phyloP scores from a whole-genome alignment of 1,140 invertebrate genomes.

The Maconellicoccus hirsutus region DNA sequence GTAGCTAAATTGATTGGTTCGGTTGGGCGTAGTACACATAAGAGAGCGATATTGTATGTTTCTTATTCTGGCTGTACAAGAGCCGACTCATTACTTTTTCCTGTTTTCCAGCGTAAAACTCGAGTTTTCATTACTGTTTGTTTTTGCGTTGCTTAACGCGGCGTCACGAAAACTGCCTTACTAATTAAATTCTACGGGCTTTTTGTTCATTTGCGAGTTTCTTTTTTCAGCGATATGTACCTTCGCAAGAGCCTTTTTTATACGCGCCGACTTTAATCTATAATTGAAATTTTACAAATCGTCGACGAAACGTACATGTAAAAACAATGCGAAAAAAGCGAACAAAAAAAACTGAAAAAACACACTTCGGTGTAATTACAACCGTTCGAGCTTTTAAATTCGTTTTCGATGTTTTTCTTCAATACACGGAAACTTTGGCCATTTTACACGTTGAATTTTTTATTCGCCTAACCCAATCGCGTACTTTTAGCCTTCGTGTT shows the following conservation, averaged over 20 bases:
- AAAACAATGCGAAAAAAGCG: too few relatives aligned
- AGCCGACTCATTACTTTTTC: not conserved
- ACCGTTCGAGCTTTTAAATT: too few relatives aligned
- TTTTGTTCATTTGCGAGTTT: too few relatives aligned
- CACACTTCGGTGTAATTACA: too few relatives aligned
- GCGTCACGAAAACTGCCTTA: not conserved
- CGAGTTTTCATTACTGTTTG: constrained; percentile 3
- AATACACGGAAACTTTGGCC: not conserved
- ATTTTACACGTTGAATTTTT: not conserved
- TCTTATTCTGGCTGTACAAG: not conserved
- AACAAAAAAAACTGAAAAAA: too few relatives aligned
- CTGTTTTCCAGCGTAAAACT: not conserved
- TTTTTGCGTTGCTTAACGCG: constrained; percentile 1
- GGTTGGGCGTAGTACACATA: not conserved
- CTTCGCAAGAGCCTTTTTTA: too few relatives aligned
- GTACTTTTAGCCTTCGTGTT: not conserved
- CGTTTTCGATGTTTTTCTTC: too few relatives aligned
- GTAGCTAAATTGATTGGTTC: not conserved
- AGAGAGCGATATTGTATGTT: not conserved
- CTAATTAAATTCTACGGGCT: not conserved
- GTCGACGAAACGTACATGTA: too few relatives aligned
- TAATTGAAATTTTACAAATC: too few relatives aligned
- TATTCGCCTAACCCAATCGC: not conserved
- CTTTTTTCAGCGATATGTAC: too few relatives aligned
- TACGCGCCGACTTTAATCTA: too few relatives aligned